Evolutionary conservation across 2,888 invertebrate genomes (phyloP).

Genomic region (Mellilla xanthometata): DNA sequence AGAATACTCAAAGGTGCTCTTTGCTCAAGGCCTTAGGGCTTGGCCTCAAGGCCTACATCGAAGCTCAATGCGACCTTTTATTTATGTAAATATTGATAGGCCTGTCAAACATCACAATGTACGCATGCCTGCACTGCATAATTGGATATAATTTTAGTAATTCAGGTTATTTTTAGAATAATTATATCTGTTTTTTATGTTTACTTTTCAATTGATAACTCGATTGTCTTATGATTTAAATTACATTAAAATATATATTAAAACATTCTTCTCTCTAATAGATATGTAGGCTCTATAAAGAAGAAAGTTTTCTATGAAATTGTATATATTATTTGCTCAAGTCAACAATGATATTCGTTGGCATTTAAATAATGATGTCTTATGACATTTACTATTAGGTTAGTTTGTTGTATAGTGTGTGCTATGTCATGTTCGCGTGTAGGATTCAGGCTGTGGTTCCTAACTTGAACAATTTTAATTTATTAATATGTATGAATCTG

Average conservation of each 20-base stretch:
- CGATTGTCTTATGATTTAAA: too few relatives aligned
- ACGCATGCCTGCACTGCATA: not conserved
- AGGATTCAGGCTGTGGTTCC: constrained; percentile 5
- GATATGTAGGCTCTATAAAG: too few relatives aligned
- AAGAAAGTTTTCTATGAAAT: constrained; percentile 3
- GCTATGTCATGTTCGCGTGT: not conserved
- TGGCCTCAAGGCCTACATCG: not conserved
- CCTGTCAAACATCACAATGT: not conserved
- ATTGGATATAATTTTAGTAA: too few relatives aligned
- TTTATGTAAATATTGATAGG: not conserved
- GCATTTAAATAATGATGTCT: constrained; percentile 1
- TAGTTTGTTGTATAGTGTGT: not conserved
- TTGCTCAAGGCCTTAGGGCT: constrained; percentile 5
- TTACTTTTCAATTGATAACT: too few relatives aligned
- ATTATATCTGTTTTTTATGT: too few relatives aligned
- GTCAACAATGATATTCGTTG: constrained; percentile 7
- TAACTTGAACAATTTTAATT: too few relatives aligned
- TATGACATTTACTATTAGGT: not conserved
- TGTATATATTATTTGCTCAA: constrained; percentile 14
- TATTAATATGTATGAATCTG: too few relatives aligned
- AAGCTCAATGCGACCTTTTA: constrained; percentile 4
- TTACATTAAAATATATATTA: too few relatives aligned
- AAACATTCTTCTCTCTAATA: too few relatives aligned
- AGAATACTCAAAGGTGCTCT: constrained; percentile 2
- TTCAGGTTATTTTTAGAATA: too few relatives aligned